Conservation (phyloP, 1,140 invertebrate species). For the Formica exsecta region DNA sequence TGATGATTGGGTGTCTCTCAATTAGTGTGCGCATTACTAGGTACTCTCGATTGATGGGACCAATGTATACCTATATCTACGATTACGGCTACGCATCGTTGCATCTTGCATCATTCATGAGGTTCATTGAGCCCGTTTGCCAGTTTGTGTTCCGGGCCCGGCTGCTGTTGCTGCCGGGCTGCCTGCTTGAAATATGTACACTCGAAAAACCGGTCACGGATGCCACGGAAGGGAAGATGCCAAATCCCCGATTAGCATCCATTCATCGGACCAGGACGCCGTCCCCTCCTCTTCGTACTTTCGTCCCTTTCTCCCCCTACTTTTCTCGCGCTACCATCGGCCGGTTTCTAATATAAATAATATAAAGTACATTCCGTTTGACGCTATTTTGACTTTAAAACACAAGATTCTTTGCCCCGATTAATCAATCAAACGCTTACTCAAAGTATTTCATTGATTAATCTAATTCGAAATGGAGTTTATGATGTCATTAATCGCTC, state of each 20-base stretch:
- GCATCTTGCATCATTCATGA: constrained; percentile 59
- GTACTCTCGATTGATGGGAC: not conserved
- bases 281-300: constrained; percentile 19
- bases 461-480: too few species aligned
- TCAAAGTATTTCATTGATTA: too few species aligned
- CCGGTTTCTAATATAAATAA: constrained; percentile 18
- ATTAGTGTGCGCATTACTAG: not conserved
- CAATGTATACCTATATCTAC: constrained; percentile 10
- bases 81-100: not conserved
- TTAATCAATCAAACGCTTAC: too few species aligned
- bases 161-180: too few species aligned
- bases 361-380: too few species aligned
- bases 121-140: constrained; percentile 50
- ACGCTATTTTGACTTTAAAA: too few species aligned
- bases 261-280: constrained; percentile 73
- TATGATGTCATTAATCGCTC: too few species aligned
- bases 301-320: not conserved
- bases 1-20: not conserved
- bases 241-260: constrained; percentile 72
- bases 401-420: too few species aligned
- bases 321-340: not conserved
- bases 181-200: constrained; percentile 1
- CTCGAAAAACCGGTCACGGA: constrained; percentile 54
- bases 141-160: constrained; percentile 22
- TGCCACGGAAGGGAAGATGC: constrained; percentile 21